A percentile compares a stretch with the other conserved stretches of the same genome.
Conservation (phyloP, 1,140 invertebrate species). For the Drosophila baimaii region DNA sequence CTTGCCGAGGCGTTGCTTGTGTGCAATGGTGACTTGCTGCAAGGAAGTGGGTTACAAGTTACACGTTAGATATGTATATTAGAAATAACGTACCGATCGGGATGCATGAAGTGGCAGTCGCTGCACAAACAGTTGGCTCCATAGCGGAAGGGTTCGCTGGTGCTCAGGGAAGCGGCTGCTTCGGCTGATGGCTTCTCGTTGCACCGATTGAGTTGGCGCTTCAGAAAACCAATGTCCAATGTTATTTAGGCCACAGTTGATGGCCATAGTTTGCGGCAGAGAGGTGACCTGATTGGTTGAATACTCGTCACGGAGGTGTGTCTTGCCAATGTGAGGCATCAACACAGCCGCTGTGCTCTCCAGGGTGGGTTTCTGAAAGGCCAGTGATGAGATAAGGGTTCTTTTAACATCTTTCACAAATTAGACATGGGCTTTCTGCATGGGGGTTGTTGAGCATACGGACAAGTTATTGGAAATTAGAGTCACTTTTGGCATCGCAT, state of each 20-base stretch:
- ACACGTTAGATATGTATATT: not conserved
- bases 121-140: slow-evolving; percentile 92
- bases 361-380: too few species aligned
- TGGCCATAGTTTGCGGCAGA: slow-evolving; percentile 91
- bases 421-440: too few species aligned
- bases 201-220: slow-evolving; percentile 86
- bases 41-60: not conserved
- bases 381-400: too few species aligned
- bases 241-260: slow-evolving; percentile 95
- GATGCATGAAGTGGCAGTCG: slow-evolving; percentile 95
- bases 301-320: too few species aligned
- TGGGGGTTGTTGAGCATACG: too few species aligned
- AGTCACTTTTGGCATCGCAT: too few species aligned
- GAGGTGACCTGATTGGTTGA: slow-evolving; percentile 87
- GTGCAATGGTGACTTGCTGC: slow-evolving; percentile 70
- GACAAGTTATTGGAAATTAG: too few species aligned
- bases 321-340: too few species aligned
- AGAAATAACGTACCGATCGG: slow-evolving; percentile 85
- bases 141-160: slow-evolving; percentile 93
- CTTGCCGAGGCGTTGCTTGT: slow-evolving; percentile 67
- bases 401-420: too few species aligned
- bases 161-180: slow-evolving; percentile 85
- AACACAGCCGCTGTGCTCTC: too few species aligned
- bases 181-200: slow-evolving; percentile 65
- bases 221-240: slow-evolving; percentile 84